Conservation (phyloP, 2,797 vertebrate species). For the Mus spretus region DNA sequence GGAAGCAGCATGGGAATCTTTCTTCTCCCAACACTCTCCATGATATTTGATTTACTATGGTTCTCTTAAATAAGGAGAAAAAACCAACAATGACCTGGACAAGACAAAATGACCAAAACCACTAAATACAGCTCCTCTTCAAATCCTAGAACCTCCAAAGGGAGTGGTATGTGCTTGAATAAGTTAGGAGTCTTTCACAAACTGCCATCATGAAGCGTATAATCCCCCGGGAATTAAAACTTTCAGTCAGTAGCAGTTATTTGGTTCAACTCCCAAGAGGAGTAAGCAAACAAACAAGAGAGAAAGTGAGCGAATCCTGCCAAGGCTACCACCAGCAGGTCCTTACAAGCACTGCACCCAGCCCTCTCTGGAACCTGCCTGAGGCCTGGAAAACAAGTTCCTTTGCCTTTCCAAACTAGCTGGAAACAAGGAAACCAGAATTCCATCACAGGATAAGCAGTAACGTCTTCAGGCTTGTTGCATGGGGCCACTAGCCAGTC, state of each 20-base stretch:
- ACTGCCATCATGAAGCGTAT: rapidly evolving
- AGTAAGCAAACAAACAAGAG: neutral
- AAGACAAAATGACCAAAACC: neutral
- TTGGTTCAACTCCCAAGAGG: neutral
- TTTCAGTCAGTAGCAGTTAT: neutral
- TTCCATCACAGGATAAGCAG: neutral
- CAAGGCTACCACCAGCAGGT: neutral
- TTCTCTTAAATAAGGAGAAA: neutral
- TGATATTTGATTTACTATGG: neutral
- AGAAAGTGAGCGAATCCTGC: neutral
- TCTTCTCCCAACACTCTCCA: neutral
- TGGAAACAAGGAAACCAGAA: neutral
- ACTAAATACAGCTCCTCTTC: neutral
- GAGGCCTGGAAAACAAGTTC: neutral
- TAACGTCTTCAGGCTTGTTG: neutral
- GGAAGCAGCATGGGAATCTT: neutral
- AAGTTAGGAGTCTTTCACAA: neutral
- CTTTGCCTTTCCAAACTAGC: neutral
- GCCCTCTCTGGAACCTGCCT: neutral
- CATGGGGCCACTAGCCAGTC: neutral
- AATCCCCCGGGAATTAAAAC: neutral
- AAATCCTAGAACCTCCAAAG: neutral
- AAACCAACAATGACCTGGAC: neutral
- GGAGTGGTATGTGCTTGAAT: rapidly evolving
- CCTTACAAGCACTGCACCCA: neutral